Conservation (phyloP, 2,797 vertebrate species). For the Rhincodon typus region DNA sequence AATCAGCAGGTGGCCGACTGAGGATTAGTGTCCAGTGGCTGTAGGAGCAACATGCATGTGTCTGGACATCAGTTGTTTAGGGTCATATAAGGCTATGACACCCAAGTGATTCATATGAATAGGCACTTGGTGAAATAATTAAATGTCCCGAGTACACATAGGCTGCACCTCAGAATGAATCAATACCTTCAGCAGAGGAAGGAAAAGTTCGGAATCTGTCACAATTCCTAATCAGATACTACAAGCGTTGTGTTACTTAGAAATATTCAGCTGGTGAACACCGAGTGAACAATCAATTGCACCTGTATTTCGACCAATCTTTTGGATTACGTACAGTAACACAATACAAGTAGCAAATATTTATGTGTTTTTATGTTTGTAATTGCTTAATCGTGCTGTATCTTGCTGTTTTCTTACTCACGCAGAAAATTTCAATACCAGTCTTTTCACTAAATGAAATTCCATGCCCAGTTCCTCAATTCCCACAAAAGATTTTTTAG, state of each 20-base stretch:
- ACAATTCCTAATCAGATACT: neutral
- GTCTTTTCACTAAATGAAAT: neutral
- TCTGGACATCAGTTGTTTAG: neutral
- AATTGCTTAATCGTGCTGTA: neutral
- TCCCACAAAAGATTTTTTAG: neutral
- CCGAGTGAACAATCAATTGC: neutral
- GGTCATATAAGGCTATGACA: neutral
- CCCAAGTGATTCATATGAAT: neutral
- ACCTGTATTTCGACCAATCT: neutral
- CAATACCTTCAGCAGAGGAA: neutral
- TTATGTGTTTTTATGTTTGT: neutral
- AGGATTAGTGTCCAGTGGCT: neutral
- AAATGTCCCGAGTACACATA: neutral
- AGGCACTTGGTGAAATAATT: neutral
- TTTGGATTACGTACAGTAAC: neutral
- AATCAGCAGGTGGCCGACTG: neutral
- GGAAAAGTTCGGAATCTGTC: neutral
- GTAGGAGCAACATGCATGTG: neutral
- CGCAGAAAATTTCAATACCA: neutral
- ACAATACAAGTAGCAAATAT: neutral
- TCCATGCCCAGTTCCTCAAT: neutral
- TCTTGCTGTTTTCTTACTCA: neutral
- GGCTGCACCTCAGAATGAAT: neutral
- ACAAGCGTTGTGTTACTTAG: neutral
- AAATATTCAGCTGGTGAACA: neutral